A percentile compares a stretch with the other conserved stretches of the same genome.
phyloP scores from a whole-genome alignment of 2,888 invertebrate species.

The Nysson spinosus region DNA sequence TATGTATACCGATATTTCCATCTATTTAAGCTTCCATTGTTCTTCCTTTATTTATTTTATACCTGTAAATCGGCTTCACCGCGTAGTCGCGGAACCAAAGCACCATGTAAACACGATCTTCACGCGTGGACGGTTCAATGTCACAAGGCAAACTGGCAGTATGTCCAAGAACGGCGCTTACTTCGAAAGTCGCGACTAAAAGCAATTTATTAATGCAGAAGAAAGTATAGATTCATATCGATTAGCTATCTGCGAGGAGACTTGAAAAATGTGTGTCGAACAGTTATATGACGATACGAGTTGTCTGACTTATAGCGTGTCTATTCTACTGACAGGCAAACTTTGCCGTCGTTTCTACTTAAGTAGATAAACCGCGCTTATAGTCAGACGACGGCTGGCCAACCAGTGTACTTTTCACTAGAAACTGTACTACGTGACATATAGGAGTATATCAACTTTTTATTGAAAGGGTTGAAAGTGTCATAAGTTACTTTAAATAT shows the following conservation, averaged over 20 bases:
- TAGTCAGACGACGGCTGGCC: background rate
- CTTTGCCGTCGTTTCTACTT: background rate
- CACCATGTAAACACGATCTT: conserved; percentile 94
- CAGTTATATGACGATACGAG: too few relatives aligned
- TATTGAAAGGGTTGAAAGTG: background rate
- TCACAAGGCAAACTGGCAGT: conserved; percentile 93
- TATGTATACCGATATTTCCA: too few relatives aligned
- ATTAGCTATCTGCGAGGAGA: too few relatives aligned
- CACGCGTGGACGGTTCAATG: conserved; percentile 89
- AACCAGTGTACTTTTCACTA: too few relatives aligned
- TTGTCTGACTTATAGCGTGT: too few relatives aligned
- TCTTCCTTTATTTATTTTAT: conserved; percentile 62
- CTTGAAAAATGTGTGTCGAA: too few relatives aligned
- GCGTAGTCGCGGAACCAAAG: conserved; percentile 93
- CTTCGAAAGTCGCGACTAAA: conserved; percentile 84
- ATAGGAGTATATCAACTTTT: background rate
- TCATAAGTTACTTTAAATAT: too few relatives aligned
- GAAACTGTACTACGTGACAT: too few relatives aligned
- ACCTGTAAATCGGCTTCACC: conserved; percentile 95
- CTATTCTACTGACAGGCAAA: background rate
- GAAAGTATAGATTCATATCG: too few relatives aligned
- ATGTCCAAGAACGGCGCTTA: conserved; percentile 90
- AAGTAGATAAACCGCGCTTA: background rate
- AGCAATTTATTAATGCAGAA: background rate
- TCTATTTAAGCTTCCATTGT: too few relatives aligned